These are phyloP conservation scores for Leptatherina wallacei DNA, from an alignment of 2,797 vertebrate genomes.

Conservation along the genomic window DNA sequence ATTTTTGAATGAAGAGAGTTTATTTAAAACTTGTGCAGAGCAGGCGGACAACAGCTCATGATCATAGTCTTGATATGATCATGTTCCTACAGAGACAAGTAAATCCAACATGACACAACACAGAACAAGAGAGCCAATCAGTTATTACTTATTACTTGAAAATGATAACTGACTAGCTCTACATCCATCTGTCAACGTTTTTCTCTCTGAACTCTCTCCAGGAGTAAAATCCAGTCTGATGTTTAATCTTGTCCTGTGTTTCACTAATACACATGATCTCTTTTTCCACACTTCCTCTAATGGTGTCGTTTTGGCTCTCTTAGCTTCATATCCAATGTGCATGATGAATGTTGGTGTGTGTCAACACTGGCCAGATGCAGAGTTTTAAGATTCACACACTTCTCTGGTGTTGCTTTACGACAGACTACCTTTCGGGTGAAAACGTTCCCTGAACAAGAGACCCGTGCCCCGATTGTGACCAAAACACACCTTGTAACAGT, in stretches of 20 bases:
- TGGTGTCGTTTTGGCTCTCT: background rate
- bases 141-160: no score
- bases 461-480: background rate
- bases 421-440: background rate
- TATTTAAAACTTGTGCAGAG: no score
- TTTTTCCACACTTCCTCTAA: background rate
- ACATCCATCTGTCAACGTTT: background rate
- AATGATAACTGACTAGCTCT: no score
- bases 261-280: background rate
- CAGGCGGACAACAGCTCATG: no score
- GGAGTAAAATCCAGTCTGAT: background rate
- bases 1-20: no score
- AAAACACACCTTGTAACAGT: background rate
- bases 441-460: background rate
- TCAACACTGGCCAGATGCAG: background rate
- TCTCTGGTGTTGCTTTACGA: background rate
- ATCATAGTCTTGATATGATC: no score
- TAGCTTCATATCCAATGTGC: background rate
- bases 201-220: background rate
- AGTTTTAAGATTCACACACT: slow-evolving; percentile 2
- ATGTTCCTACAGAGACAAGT: no score
- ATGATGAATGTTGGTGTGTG: background rate
- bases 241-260: background rate
- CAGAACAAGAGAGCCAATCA: no score
- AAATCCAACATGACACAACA: no score